These are phyloP conservation scores for Agrotis puta DNA, from an alignment of 2,888 invertebrate species.

Conservation along the genomic window DNA sequence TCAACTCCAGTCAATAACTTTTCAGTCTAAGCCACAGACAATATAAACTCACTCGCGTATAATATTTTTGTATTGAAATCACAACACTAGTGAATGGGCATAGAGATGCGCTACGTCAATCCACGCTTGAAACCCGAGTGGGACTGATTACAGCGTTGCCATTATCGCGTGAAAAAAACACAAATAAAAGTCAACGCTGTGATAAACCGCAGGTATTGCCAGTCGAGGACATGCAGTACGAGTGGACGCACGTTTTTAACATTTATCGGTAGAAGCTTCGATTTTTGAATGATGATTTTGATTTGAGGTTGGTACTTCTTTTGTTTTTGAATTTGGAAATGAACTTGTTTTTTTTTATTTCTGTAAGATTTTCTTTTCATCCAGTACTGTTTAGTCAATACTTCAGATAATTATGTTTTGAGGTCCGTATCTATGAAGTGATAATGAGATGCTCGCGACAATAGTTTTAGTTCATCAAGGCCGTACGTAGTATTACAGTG, in stretches of 20 bases:
- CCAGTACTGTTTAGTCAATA: slow-evolving; percentile 3
- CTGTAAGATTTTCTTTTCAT: neutral
- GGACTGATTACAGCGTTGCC: slow-evolving; percentile 78
- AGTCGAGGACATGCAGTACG: slow-evolving; percentile 54
- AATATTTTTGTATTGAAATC: slow-evolving; percentile 50
- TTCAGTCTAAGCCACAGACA: slow-evolving; percentile 42
- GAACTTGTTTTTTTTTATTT: neutral
- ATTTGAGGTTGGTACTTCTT: slow-evolving; percentile 18
- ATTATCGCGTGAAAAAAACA: slow-evolving; percentile 83
- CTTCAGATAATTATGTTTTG: slow-evolving; percentile 35
- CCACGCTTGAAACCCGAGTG: slow-evolving; percentile 74
- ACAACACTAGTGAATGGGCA: slow-evolving; percentile 61
- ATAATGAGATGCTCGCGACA: slow-evolving; percentile 56
- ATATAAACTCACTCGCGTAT: slow-evolving; percentile 54
- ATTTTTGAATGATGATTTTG: slow-evolving; percentile 41
- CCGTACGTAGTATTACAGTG: slow-evolving; percentile 22
- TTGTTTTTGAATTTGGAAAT: slow-evolving; percentile 2
- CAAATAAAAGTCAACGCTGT: slow-evolving; percentile 75
- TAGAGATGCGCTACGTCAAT: slow-evolving; percentile 71
- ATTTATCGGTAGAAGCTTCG: slow-evolving; percentile 8
- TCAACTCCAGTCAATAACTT: slow-evolving; percentile 35
- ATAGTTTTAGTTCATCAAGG: slow-evolving; percentile 56
- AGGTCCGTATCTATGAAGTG: slow-evolving; percentile 54
- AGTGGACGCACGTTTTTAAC: slow-evolving; percentile 56
- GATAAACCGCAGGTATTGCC: slow-evolving; percentile 66